Evolutionary conservation across 2,888 invertebrate genomes (phyloP), one percentile per base, ranked within the genome.

Genomic region (Caenorhabditis doughertyi): DNA sequence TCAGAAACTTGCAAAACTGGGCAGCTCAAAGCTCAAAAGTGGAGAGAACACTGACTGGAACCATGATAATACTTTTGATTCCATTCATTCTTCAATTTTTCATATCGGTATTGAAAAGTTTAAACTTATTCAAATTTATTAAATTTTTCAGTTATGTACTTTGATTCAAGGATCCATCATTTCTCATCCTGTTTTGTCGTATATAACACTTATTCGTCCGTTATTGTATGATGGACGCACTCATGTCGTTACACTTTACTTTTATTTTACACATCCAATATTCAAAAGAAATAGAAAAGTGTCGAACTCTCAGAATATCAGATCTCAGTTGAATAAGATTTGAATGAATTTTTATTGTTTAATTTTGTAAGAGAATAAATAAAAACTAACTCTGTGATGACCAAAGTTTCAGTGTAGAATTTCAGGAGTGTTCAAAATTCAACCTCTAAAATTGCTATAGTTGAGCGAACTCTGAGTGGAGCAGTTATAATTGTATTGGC

Each of bases 21-120:
- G 3, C 44, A 5, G n/a, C 60, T 25, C 60, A 35, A 44, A 44
- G 7, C 5, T 13, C 44, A 16, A 62, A 13, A 16, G 18, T 44
- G 0, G 60, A 62, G 25, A 4, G 27, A 27, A 62, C 44, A 0
- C 27, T 62, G 8, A 44, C 60, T 7, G 42, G 60, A 44, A 62
- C 42, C 8, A 62, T 62, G 60, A 62, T 62, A n/a, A 44, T 62
- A 11, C n/a, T 62, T 1, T 18, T 62, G 5, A 11, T 62, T n/a
- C 60, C 60, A 16, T 8, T 62, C 11, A 23, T 44, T 5, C 1
- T 62, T n/a, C 9, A 21, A n/a, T 16, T 42, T n/a, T 23, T 25
- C 0, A 27, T 62, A 23, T 11, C 60, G 7, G 60, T 62, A 13
- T n/a, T 35, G 35, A 55, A 23, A 5, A 35, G 7, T 35, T 35